Base-by-base conservation (phyloP, 1,140 invertebrate species). In the Pectinophora gossypiella region DNA sequence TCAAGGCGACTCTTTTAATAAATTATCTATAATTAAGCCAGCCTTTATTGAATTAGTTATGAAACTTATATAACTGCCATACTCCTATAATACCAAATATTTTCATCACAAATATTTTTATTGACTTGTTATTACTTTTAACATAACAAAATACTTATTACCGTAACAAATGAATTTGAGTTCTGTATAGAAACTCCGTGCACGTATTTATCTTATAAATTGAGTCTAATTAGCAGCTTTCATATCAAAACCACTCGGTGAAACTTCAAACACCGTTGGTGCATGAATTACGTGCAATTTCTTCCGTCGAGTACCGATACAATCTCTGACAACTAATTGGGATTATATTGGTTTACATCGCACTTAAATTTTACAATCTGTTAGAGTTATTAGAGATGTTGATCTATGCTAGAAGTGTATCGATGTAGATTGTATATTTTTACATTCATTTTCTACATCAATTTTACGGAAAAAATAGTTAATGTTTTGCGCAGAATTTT, bases 211-310 rank as follows among this genome's bases (percentile, higher is more conserved):
- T n/a, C 27, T 9, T 12, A n/a, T n/a, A 3, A 46, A 60, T 48
- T 32, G 32, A 10, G 16, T 20, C 59, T 55, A 75, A 75, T 75
- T 70, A 66, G 44, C 52, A 16, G 52, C 72, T 72, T 76, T 76
- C 72, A 43, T 61, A 61, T 61, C 61, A 61, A 64, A 68, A 60
- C 50, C 50, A 51, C 38, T 48, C 50, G 59, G 68, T 68, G 67
- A 72, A 72, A 72, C 51, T 64, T 46, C 22, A 45, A 21, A 19
- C 27, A 58, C 27, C 36, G 51, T 36, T 50, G 52, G 51, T 57
- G 65, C 51, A 64, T 62, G 58, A 68, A 68, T 59, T 51, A 52
- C 59, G 42, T 58, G 56, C 54, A 55, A 59, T 59, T 57, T 61
- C 36, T 16, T 40, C 13, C 36, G 6, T 2, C 36, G 10, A 23